Base-by-base conservation (phyloP, 2,113 vertebrate genomes). In the Epinephelus cyanopodus region DNA sequence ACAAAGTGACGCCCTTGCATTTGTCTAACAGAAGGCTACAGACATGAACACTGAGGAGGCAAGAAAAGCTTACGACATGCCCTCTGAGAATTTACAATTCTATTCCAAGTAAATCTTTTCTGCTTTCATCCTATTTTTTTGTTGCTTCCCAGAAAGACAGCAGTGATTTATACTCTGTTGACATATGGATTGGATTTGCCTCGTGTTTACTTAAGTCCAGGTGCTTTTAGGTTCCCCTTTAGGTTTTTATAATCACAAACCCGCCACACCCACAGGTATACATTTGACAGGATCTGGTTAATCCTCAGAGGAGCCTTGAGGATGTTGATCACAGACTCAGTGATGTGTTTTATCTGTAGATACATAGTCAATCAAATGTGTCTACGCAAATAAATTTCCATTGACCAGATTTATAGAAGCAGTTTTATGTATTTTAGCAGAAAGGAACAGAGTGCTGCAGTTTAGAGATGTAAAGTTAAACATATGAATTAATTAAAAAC, bases 191-290 rank as follows among this genome's bases (percentile, higher is more conserved):
- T 86, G 25, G 33, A 62, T 21, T 19, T 10, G 42, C 62, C 56
- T 48, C 33, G 3, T 62, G 63, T 90, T 85, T 81, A 77, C 83
- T 73, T 50, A 60, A 58, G 15, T 66, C 58, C 82, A 91, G 84
- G 87, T 87, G 84, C 60, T 76, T 60, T 75, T 47, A 56, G 65
- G 18, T 68, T 64, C 45, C 25, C 21, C 60, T 82, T 56, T 64
- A 65, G 37, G n/a, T 80, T 66, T 79, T 80, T 6, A 73, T 33
- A 29, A 64, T 13, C 58, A 63, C 27, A 74, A 70, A n/a, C 54
- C 75, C 50, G 52, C 88, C 81, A 85, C 88, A 82, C 87, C 88
- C 88, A 67, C 54, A 27, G 27, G 17, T 71, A 77, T 56, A 83
- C 79, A 80, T 87, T 80, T 78, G 29, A 45, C 25, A 77, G 86